Evolutionary conservation across 2,113 vertebrate genomes (phyloP), one percentile per base, ranked within the genome.

Genomic region (Sylvietta virens): DNA sequence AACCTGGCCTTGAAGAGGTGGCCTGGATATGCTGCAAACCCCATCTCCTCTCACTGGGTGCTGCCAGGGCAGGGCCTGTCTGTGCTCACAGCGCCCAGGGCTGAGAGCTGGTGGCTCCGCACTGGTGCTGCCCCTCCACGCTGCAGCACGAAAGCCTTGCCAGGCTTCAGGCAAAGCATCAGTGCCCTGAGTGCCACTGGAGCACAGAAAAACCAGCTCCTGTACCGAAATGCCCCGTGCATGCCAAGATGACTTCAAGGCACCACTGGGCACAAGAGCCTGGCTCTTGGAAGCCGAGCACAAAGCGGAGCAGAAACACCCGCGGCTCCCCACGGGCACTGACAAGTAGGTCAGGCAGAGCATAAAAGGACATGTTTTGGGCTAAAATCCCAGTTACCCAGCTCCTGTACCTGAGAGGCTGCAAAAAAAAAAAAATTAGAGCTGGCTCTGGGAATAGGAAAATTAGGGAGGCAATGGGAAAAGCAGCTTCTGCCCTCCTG

Each of bases 241-340:
- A 23, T 0, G 3, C 86, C 70, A 61, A 53, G 74, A 61, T 21
- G 31, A 69, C 69, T 39, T 44, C 83, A 67, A 78, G 86, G 77
- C 77, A 40, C 60, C 64, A 35, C 10, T 47, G 22, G 87, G 47
- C 39, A 51, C 70, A 57, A 65, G 61, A 35, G 37, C 70, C 53
- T 9, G 14, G 33, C 35, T 80, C 54, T 48, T 15, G 11, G 5
- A 69, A 78, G 77, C 1, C 10, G 40, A 88, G 48, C 70, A 35
- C 1, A 1, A 1, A 42, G 47, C 6, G 3, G 33, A 85, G 62
- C 70, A 81, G 70, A 81, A 93, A 30, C 13, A 42, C 62, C 73
- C 0, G 0, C 0, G 0, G 77, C 48, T 88, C 53, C 73, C 69
- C 31, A 27, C 0, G 0, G 67, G 65, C 73, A 35, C 37, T 0